Evolutionary conservation across 30 jellyfish, hydroid and myxozoan genomes (phyloP).

Genomic region (Hydractinia echinata): DNA sequence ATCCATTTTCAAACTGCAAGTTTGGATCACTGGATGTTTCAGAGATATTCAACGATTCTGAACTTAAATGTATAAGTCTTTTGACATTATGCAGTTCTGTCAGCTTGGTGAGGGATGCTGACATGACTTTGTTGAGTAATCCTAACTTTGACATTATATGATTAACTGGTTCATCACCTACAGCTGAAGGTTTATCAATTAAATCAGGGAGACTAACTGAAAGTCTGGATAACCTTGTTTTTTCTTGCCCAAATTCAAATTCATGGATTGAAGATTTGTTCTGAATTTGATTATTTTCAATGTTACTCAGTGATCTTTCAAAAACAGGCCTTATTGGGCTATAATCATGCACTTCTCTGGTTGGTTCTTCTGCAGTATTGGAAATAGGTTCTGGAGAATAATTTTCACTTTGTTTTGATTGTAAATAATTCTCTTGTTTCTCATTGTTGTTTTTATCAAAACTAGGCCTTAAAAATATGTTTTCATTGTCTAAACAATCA

Average conservation of each 20-base stretch:
- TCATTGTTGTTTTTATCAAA: neutral
- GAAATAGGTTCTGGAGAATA: neutral
- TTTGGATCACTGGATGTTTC: neutral
- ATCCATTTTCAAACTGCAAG: neutral
- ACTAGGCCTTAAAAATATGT: neutral
- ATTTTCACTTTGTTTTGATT: neutral
- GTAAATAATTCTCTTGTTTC: neutral
- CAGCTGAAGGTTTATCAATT: too few species aligned
- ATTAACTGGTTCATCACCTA: too few species aligned
- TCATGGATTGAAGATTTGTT: too few species aligned
- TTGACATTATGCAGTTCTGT: slow-evolving; percentile 24
- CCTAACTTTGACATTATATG: slow-evolving; percentile 19
- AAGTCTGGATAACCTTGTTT: too few species aligned
- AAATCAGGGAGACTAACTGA: too few species aligned
- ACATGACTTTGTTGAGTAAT: slow-evolving; percentile 23
- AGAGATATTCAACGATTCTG: neutral
- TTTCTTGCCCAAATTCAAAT: too few species aligned
- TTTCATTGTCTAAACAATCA: neutral
- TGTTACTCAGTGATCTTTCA: too few species aligned
- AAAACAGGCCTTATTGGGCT: too few species aligned
- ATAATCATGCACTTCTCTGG: too few species aligned
- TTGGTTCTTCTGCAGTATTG: too few species aligned
- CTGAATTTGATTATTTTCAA: too few species aligned
- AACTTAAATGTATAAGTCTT: slow-evolving; percentile 11
- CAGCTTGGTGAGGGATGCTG: slow-evolving; percentile 45